Conservation (phyloP, 1,140 invertebrate genomes). For the Metaphire vulgaris region DNA sequence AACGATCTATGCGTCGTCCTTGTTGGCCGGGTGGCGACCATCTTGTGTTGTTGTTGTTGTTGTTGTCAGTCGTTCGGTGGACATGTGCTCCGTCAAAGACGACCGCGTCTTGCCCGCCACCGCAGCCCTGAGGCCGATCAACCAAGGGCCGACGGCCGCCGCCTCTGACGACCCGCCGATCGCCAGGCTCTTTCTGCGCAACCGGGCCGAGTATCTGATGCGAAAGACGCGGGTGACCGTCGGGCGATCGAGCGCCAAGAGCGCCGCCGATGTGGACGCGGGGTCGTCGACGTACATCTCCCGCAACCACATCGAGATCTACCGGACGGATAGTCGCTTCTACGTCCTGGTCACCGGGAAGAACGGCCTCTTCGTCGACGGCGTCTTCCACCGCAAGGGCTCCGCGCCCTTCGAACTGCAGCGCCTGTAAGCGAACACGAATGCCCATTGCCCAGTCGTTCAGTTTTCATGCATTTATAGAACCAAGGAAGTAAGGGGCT, state of each 20-base stretch:
- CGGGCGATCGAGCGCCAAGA: slow-evolving; percentile 1
- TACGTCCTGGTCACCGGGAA: slow-evolving; percentile 15
- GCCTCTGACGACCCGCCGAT: neutral
- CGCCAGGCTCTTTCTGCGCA: slow-evolving; percentile 7
- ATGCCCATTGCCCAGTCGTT: no score
- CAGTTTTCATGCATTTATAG: no score
- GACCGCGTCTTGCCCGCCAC: neutral
- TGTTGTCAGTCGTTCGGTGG: neutral
- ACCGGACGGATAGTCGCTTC: slow-evolving; percentile 7
- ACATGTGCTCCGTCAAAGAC: neutral
- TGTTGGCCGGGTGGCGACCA: neutral
- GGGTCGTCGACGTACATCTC: slow-evolving; percentile 12
- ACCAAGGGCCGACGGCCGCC: neutral
- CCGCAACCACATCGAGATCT: slow-evolving; percentile 15
- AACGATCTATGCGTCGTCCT: no score
- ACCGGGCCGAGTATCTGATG: slow-evolving; percentile 11
- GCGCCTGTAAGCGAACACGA: slow-evolving; percentile 6
- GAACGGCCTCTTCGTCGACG: slow-evolving; percentile 18
- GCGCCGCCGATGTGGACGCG: neutral
- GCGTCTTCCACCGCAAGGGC: slow-evolving; percentile 13
- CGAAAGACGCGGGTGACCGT: slow-evolving; percentile 15
- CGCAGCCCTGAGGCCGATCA: neutral
- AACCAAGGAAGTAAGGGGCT: no score
- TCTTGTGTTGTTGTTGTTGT: slow-evolving; percentile 2
- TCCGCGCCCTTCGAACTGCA: slow-evolving; percentile 13